These are phyloP conservation scores for Drosophila kanekoi DNA, from an alignment of 2,888 invertebrate species.

Conservation along the genomic window DNA sequence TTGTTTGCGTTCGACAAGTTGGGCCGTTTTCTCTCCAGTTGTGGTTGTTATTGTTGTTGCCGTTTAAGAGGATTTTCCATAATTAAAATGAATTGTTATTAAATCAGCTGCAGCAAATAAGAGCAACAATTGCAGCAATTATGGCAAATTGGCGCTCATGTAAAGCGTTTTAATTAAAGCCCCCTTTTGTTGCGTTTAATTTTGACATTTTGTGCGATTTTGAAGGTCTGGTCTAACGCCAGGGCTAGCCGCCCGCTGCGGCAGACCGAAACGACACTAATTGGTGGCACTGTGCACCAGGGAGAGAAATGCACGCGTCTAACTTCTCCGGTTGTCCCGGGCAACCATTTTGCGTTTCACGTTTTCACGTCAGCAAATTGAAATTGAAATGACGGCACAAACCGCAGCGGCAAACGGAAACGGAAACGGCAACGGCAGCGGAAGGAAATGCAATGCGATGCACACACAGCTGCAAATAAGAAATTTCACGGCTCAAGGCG, in stretches of 20 bases:
- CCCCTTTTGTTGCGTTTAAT: conserved; percentile 32
- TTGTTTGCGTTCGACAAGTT: background rate
- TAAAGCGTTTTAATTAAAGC: conserved; percentile 71
- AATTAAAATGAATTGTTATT: conserved; percentile 48
- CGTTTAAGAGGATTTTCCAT: conserved; percentile 25
- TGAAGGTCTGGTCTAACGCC: conserved; percentile 24
- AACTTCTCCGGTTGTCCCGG: conserved; percentile 54
- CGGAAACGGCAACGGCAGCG: conserved; percentile 27
- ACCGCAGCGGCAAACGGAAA: conserved; percentile 30
- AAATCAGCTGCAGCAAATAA: conserved; percentile 7
- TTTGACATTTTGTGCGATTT: conserved; percentile 33
- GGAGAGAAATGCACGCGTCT: conserved; percentile 11
- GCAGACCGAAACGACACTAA: conserved; percentile 45
- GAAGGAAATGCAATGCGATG: conserved; percentile 58
- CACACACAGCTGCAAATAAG: conserved; percentile 43
- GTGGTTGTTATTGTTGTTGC: conserved; percentile 4
- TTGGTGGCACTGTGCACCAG: conserved; percentile 38
- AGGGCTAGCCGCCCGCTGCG: conserved; percentile 7
- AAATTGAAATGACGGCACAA: conserved; percentile 68
- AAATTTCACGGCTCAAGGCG: conserved; percentile 46
- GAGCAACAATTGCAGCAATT: conserved; percentile 40
- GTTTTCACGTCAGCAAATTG: conserved; percentile 70
- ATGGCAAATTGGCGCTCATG: conserved; percentile 45
- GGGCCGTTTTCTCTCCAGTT: background rate
- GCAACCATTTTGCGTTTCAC: conserved; percentile 47